A percentile compares a stretch with the other conserved stretches of the same genome.
Evolutionary conservation across 2,888 invertebrate genomes (phyloP).

Genomic region (Antheraea yamamai): DNA sequence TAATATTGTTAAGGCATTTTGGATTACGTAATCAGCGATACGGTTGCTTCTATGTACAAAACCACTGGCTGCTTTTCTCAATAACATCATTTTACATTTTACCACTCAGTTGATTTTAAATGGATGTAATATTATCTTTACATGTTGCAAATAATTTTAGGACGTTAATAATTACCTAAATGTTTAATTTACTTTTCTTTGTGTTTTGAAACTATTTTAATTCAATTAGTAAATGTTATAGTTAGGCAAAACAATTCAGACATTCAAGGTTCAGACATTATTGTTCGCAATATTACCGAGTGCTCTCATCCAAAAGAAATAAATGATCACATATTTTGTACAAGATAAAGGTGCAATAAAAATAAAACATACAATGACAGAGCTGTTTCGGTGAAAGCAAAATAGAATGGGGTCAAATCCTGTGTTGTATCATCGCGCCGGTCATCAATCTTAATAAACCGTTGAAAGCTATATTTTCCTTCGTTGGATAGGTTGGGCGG

Average conservation of each 20-base stretch:
- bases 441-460: conserved; percentile 75
- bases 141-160: background rate
- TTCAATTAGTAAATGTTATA: too few relatives aligned
- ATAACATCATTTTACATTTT: background rate
- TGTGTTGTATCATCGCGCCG: conserved; percentile 31
- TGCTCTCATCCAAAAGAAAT: background rate
- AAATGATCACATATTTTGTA: background rate
- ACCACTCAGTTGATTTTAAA: background rate
- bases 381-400: conserved; percentile 38
- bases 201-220: background rate
- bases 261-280: too few relatives aligned
- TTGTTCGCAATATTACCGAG: too few relatives aligned
- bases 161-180: background rate
- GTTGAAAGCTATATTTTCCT: conserved; percentile 73
- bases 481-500: conserved; percentile 46
- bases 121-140: background rate
- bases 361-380: conserved; percentile 31
- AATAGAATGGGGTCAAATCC: conserved; percentile 33
- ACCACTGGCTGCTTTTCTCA: background rate
- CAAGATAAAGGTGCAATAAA: conserved; percentile 10
- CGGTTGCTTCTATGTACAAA: background rate
- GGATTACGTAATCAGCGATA: background rate
- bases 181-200: background rate
- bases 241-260: too few relatives aligned
- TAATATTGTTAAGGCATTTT: background rate